These are phyloP conservation scores for Coilia nasus DNA, from an alignment of 2,797 vertebrate genomes.

Conservation along the genomic window DNA sequence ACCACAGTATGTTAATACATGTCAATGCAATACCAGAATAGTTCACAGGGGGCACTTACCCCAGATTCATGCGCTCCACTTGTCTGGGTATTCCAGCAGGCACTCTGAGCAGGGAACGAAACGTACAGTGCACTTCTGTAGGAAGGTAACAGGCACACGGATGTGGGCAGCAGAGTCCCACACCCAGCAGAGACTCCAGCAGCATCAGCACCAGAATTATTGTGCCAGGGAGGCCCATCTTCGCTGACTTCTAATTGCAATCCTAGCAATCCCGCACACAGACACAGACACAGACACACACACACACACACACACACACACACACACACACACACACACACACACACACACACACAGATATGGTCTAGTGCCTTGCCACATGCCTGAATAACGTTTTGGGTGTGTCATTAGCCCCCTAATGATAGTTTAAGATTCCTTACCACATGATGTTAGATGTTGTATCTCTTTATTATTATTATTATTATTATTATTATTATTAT, in stretches of 20 bases:
- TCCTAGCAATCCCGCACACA: background rate
- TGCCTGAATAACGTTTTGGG: background rate
- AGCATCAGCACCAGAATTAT: conserved; percentile 74
- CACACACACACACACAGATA: conserved; percentile 39
- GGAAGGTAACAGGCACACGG: conserved; percentile 90
- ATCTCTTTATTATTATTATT: no score
- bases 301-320: background rate
- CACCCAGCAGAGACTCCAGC: conserved; percentile 51
- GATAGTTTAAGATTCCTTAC: background rate
- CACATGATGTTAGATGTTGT: background rate
- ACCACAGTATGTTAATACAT: background rate
- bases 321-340: conserved; percentile 29
- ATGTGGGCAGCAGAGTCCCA: conserved; percentile 76
- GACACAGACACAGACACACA: background rate
- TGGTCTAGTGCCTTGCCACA: background rate
- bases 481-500: no score
- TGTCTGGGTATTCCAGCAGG: conserved; percentile 78
- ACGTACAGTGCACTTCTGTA: conserved; percentile 94
- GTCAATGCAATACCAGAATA: background rate
- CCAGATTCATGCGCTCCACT: conserved; percentile 90
- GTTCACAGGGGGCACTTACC: conserved; percentile 70
- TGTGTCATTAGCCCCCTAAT: background rate
- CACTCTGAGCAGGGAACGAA: conserved; percentile 83
- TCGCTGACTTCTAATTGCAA: background rate
- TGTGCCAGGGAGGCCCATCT: conserved; percentile 18